These are phyloP conservation scores for Speoplatyrhinus poulsoni DNA, from an alignment of 2,113 vertebrate species.

Conservation along the genomic window DNA sequence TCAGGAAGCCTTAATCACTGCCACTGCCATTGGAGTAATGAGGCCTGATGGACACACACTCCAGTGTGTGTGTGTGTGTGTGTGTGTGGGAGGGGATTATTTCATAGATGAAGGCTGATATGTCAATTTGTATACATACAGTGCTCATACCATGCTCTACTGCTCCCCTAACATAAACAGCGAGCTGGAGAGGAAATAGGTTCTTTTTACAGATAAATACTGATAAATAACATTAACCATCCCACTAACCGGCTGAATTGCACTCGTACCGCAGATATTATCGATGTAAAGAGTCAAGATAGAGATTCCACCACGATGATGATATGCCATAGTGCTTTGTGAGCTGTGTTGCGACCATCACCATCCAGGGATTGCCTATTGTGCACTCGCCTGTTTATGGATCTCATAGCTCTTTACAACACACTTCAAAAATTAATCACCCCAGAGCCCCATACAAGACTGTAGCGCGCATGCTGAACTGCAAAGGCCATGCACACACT, in stretches of 20 bases:
- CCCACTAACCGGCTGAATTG: slow-evolving; percentile 19
- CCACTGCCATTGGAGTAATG: slow-evolving; percentile 71
- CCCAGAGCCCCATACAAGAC: slow-evolving; percentile 64
- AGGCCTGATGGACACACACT: slow-evolving; percentile 80
- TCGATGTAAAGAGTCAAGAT: slow-evolving; percentile 38
- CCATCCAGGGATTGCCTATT: slow-evolving; percentile 55
- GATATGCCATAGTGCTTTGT: slow-evolving; percentile 49
- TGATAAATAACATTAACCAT: background rate
- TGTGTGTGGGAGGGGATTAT: slow-evolving; percentile 53
- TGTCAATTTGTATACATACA: too few species aligned
- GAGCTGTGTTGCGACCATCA: slow-evolving; percentile 49
- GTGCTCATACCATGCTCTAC: too few species aligned
- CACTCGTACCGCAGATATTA: slow-evolving; percentile 36
- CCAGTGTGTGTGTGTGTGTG: slow-evolving; percentile 35
- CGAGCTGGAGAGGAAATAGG: too few species aligned
- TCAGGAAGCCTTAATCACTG: slow-evolving; percentile 83
- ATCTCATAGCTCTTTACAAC: slow-evolving; percentile 72
- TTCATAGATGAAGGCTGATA: slow-evolving; percentile 73
- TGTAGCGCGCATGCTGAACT: slow-evolving; percentile 57
- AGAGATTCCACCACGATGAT: slow-evolving; percentile 29
- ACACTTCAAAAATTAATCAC: slow-evolving; percentile 75
- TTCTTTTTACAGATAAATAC: background rate
- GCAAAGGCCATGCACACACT: slow-evolving; percentile 44
- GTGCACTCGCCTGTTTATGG: slow-evolving; percentile 68
- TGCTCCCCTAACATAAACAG: too few species aligned